Evolutionary conservation across 2,888 invertebrate genomes (phyloP).

Genomic region (Stictocephala bisonia): DNA sequence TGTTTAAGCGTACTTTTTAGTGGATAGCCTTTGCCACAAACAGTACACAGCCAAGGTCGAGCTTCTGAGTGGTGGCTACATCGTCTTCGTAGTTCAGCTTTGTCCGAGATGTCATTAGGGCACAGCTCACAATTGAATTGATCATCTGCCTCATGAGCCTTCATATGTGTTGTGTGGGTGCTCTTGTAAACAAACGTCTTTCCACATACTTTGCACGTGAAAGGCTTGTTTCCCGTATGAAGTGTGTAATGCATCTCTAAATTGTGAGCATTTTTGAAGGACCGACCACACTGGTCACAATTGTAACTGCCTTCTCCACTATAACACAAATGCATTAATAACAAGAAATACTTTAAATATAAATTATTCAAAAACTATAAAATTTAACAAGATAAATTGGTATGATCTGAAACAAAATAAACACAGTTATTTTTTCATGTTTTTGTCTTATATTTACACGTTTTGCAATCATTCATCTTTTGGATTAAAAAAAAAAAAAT

Average conservation of each 20-base stretch:
- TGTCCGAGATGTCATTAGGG: neutral
- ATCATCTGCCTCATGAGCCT: slow-evolving; percentile 62
- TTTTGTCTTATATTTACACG: too few relatives aligned
- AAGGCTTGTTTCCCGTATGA: slow-evolving; percentile 49
- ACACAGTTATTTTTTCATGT: too few relatives aligned
- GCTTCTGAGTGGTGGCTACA: slow-evolving; percentile 47
- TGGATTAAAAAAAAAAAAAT: too few relatives aligned
- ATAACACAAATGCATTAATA: neutral
- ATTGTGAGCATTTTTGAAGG: slow-evolving; percentile 45
- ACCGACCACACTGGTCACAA: slow-evolving; percentile 49
- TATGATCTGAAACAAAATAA: too few relatives aligned
- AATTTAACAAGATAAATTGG: too few relatives aligned
- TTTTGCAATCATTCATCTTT: too few relatives aligned
- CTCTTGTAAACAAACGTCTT: slow-evolving; percentile 51
- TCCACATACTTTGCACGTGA: slow-evolving; percentile 41
- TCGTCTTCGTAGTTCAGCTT: slow-evolving; percentile 26
- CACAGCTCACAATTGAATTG: slow-evolving; percentile 46
- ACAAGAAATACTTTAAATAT: too few relatives aligned
- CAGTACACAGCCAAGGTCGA: slow-evolving; percentile 65
- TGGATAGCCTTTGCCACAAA: slow-evolving; percentile 71
- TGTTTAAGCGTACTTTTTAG: slow-evolving; percentile 69
- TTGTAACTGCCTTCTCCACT: slow-evolving; percentile 23
- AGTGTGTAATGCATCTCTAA: slow-evolving; percentile 46
- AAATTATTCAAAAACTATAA: too few relatives aligned
- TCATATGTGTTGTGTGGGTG: slow-evolving; percentile 65